These are phyloP conservation scores for Tachuris rubrigastra DNA, from an alignment of 2,113 vertebrate species.

Conservation along the genomic window DNA sequence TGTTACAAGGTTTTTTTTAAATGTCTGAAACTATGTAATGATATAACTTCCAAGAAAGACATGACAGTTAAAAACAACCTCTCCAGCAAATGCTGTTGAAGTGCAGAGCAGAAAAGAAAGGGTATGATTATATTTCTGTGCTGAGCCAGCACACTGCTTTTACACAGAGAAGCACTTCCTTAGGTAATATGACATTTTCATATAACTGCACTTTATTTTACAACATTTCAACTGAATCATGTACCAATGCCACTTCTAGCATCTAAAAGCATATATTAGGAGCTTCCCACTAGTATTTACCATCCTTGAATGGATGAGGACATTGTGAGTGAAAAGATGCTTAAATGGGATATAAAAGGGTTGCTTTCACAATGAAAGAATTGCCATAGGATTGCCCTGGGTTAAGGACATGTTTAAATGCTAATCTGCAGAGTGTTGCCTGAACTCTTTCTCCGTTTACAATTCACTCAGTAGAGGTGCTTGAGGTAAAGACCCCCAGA, in stretches of 20 bases:
- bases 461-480: neutral
- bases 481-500: neutral
- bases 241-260: neutral
- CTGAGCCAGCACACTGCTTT: neutral
- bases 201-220: neutral
- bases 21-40: constrained; percentile 28
- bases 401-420: neutral
- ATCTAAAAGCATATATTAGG: neutral
- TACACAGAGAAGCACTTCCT: neutral
- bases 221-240: neutral
- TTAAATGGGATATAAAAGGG: neutral
- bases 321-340: neutral
- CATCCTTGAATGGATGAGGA: neutral
- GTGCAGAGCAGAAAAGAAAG: neutral
- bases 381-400: neutral
- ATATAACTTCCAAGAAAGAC: neutral
- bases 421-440: neutral
- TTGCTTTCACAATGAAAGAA: neutral
- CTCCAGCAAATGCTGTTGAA: neutral
- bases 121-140: neutral
- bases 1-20: neutral
- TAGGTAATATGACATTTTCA: neutral
- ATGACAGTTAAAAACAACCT: neutral
- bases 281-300: neutral
- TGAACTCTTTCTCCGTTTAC: neutral